Conservation (phyloP, 1,140 invertebrate species). For the Lithobius niger region DNA sequence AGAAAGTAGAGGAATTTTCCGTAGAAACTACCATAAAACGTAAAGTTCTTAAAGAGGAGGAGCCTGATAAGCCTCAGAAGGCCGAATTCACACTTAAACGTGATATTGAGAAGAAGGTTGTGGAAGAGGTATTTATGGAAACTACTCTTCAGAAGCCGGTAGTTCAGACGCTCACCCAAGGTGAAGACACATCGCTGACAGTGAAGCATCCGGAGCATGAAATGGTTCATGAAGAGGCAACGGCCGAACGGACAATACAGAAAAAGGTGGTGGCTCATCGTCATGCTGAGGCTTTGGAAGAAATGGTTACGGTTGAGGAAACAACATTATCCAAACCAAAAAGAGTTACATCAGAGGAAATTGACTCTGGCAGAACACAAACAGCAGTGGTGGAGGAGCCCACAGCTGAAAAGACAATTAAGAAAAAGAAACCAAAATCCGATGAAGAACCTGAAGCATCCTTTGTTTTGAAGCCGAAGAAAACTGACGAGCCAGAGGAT, state of each 20-base stretch:
- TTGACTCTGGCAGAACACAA: no score
- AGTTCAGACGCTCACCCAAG: conserved; percentile 14
- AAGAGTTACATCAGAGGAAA: no score
- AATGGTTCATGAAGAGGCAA: conserved; percentile 14
- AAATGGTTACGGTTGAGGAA: no score
- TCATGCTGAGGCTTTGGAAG: no score
- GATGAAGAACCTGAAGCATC: conserved; percentile 17
- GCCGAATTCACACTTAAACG: no score
- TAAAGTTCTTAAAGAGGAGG: conserved; percentile 4
- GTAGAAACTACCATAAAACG: conserved; percentile 11
- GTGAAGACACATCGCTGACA: conserved; percentile 15
- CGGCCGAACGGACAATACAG: conserved; percentile 7
- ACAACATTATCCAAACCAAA: no score
- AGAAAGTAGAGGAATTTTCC: conserved; percentile 25
- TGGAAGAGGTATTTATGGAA: neutral
- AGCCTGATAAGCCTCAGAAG: no score
- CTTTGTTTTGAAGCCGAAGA: neutral
- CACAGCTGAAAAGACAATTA: conserved; percentile 27
- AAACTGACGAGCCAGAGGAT: neutral
- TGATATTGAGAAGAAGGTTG: no score
- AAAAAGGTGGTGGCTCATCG: no score
- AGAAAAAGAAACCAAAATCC: conserved; percentile 33
- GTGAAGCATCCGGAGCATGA: conserved; percentile 14
- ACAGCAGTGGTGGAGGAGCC: no score
- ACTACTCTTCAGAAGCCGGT: neutral